Conservation (phyloP, 2,113 vertebrate genomes). For the Synchiropus splendidus region DNA sequence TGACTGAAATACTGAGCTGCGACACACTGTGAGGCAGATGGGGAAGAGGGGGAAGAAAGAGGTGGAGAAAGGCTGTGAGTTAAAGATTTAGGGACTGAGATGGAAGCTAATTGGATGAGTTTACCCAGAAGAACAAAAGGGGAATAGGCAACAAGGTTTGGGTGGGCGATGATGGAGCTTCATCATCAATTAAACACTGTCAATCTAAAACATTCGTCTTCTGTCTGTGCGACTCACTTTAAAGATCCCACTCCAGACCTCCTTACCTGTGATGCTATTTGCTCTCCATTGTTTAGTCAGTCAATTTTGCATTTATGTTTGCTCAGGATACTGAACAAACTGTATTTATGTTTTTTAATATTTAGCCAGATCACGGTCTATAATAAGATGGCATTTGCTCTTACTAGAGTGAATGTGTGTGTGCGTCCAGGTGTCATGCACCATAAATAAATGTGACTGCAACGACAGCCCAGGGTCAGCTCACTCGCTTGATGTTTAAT, state of each 20-base stretch:
- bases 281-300: no score
- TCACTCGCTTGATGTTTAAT: constrained; percentile 51
- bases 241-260: constrained; percentile 6
- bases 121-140: not conserved
- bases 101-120: constrained; percentile 15
- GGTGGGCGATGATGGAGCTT: no score
- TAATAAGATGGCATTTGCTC: constrained; percentile 2
- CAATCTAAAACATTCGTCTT: no score
- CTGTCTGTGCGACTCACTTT: no score
- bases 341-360: no score
- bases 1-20: constrained; percentile 25
- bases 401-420: constrained; percentile 16
- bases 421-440: constrained; percentile 32
- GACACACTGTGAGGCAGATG: constrained; percentile 7
- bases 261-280: constrained; percentile 12
- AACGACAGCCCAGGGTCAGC: constrained; percentile 48
- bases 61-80: constrained; percentile 22
- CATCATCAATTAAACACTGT: no score
- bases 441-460: constrained; percentile 48
- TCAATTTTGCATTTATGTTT: no score
- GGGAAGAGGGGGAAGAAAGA: constrained; percentile 15
- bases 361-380: no score
- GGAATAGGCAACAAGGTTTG: no score
- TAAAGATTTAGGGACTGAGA: no score
- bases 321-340: no score